phyloP scores from a whole-genome alignment of 2,888 invertebrate genomes.

The Agriopis marginaria region DNA sequence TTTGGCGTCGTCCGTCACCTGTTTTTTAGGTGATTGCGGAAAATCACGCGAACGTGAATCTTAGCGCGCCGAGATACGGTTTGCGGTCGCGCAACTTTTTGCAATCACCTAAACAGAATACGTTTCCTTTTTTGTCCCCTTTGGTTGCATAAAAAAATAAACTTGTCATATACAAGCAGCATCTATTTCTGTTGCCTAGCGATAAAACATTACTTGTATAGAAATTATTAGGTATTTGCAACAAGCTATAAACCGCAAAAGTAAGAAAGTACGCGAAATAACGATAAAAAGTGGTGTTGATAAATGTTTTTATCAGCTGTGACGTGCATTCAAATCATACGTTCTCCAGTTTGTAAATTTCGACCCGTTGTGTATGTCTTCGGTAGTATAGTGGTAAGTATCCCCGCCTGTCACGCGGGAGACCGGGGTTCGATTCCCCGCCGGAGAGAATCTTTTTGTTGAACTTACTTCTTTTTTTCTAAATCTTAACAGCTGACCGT shows the following conservation, averaged over 20 bases:
- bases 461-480: not conserved
- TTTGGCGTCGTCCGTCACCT: too few relatives aligned
- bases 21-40: too few relatives aligned
- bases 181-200: too few relatives aligned
- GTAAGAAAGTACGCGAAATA: not conserved
- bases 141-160: too few relatives aligned
- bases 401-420: slow-evolving; percentile 87
- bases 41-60: too few relatives aligned
- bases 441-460: slow-evolving; percentile 67
- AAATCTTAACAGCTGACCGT: too few relatives aligned
- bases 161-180: too few relatives aligned
- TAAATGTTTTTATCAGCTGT: slow-evolving; percentile 7
- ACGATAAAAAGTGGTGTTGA: not conserved
- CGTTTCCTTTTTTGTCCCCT: too few relatives aligned
- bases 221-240: not conserved
- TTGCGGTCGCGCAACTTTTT: too few relatives aligned
- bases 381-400: slow-evolving; percentile 87
- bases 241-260: not conserved
- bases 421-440: slow-evolving; percentile 87
- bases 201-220: not conserved
- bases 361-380: slow-evolving; percentile 54
- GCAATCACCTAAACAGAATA: too few relatives aligned
- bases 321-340: slow-evolving; percentile 13
- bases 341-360: slow-evolving; percentile 23
- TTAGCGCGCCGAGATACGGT: too few relatives aligned